Evolutionary conservation across 1,140 invertebrate species (phyloP), one percentile per base, ranked within the genome.

Genomic region (Heliconius congener): DNA sequence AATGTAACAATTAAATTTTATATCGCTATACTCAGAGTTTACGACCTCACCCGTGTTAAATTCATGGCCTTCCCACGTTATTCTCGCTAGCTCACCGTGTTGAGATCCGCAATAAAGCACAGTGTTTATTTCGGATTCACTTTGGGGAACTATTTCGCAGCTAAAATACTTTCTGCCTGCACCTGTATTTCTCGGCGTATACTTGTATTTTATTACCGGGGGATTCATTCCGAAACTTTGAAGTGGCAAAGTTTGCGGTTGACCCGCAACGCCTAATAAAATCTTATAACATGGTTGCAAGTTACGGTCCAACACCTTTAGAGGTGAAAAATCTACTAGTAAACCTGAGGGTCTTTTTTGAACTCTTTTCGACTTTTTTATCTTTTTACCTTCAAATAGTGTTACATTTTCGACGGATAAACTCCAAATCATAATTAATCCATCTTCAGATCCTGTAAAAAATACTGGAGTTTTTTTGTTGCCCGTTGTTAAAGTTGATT

Each of bases 381-480:
- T 82, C 83, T 93, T 93, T 71, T 94, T 93, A 0, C 89, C 90
- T 86, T 95, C 93, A 80, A 94, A 93, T 57, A 90, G 87, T 18
- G 88, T 90, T 1, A 94, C 84, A 82, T 92, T 88, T 81, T 94
- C 88, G 19, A 91, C 83, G 6, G 95, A 95, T 57, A 97, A 90
- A 92, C 97, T 96, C 97, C 97, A 97, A 86, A 97, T 96, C 78
- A 96, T 95, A 50, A 97, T 94, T 13, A 90, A 95, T 8, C 97
- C 97, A 86, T 97, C 97, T 81, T 96, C 91, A 74, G 96, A 95
- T 71, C 95, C 95, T 6, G 96, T 96, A 3, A 96, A 86, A 85
- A 97, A 96, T 87, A 97, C 96, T 60, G 95, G 87, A 11, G 95
- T 96, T 73, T 95, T 93, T 85, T 94, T 94, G 37, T 94, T 87